Evolutionary conservation across 1,140 invertebrate genomes (phyloP).

Genomic region (roundworm (Caenorhabditis elegans)): DNA sequence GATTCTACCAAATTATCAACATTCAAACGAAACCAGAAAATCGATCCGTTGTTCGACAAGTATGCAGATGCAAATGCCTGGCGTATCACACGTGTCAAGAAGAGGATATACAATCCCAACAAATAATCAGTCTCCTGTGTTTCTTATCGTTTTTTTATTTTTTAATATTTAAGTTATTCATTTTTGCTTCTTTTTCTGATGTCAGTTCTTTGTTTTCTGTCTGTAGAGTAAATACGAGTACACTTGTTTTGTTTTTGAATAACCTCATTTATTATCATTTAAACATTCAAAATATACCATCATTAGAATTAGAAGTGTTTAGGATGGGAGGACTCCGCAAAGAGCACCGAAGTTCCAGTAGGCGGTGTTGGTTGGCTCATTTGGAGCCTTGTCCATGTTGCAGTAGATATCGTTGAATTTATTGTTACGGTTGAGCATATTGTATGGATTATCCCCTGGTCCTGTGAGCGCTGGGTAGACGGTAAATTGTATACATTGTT

Average conservation of each 20-base stretch:
- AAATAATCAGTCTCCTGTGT: constrained; percentile 50
- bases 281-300: background rate
- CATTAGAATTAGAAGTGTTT: background rate
- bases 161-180: background rate
- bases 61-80: constrained; percentile 99
- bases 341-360: background rate
- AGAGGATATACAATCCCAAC: constrained; percentile 68
- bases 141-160: background rate
- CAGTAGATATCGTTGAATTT: background rate
- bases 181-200: background rate
- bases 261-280: background rate
- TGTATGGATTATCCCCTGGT: too few relatives aligned
- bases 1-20: constrained; percentile 97
- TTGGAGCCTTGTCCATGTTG: background rate
- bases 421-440: too few relatives aligned
- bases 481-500: background rate
- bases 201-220: background rate
- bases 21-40: constrained; percentile 96
- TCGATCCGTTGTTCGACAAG: constrained; percentile 97
- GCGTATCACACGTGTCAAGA: constrained; percentile 91
- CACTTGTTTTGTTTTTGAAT: background rate
- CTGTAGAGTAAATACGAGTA: background rate
- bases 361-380: background rate
- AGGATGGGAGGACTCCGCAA: background rate
- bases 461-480: background rate